A percentile compares a stretch with the other conserved stretches of the same genome.
These are phyloP conservation scores for Xyrauchen texanus DNA, from an alignment of 2,113 vertebrate species.

Conservation along the genomic window DNA sequence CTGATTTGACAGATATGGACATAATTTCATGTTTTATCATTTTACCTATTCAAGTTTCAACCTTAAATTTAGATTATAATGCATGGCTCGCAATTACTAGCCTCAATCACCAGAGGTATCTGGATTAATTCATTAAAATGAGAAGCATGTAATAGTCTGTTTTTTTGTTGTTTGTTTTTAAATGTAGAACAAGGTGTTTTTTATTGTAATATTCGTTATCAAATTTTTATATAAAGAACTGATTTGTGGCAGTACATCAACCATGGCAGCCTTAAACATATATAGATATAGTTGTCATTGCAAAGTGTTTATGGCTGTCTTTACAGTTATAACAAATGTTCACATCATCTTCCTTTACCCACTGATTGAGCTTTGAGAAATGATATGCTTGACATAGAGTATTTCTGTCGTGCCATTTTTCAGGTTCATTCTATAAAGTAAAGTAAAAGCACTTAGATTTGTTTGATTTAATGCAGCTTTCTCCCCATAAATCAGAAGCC, in stretches of 20 bases:
- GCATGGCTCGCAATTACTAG: too few relatives aligned
- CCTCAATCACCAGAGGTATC: neutral
- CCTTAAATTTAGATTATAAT: neutral
- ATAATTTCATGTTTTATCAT: neutral
- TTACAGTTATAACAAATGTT: too few relatives aligned
- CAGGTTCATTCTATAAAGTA: conserved; percentile 15
- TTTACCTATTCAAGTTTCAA: neutral
- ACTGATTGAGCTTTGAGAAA: neutral
- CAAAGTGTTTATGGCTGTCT: too few relatives aligned
- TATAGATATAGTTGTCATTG: too few relatives aligned
- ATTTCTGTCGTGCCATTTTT: neutral
- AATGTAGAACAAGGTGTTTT: too few relatives aligned
- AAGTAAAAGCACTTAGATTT: conserved; percentile 12
- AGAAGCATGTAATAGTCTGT: too few relatives aligned
- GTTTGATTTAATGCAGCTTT: conserved; percentile 29
- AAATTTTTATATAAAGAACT: too few relatives aligned
- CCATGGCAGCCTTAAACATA: too few relatives aligned
- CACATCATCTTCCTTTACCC: neutral
- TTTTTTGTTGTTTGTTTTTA: too few relatives aligned
- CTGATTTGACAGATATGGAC: neutral
- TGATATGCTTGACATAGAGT: neutral
- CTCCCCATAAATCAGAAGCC: conserved; percentile 12
- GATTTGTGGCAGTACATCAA: too few relatives aligned
- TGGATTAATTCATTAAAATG: too few relatives aligned
- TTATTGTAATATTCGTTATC: too few relatives aligned